Conservation (phyloP, 1,140 invertebrate species). For the Ceratosolen solmsi region DNA sequence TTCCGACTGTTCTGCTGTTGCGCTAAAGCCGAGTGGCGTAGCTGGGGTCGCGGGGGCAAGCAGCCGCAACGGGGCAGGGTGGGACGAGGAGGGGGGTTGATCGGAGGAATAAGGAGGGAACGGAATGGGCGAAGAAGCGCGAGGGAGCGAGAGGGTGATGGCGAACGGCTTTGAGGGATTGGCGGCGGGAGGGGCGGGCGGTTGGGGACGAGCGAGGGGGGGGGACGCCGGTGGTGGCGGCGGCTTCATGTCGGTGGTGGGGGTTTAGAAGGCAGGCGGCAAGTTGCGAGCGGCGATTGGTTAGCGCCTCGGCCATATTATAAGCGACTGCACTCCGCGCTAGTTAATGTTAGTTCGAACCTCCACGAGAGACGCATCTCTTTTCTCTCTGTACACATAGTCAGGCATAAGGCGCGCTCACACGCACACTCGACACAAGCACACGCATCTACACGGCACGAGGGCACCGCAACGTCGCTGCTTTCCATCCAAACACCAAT, state of each 20-base stretch:
- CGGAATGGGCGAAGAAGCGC: background rate
- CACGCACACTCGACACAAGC: background rate
- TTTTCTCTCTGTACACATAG: slow-evolving; percentile 38
- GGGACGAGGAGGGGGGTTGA: background rate
- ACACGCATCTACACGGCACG: background rate
- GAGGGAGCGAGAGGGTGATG: no score
- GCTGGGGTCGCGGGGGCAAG: background rate
- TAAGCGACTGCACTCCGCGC: slow-evolving; percentile 69
- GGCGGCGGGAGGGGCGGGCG: no score
- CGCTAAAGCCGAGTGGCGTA: background rate
- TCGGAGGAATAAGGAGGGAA: background rate
- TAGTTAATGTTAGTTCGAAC: slow-evolving; percentile 72
- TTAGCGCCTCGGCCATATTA: slow-evolving; percentile 71
- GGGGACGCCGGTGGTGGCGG: background rate
- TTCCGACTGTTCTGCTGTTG: background rate
- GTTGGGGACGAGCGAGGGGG: background rate
- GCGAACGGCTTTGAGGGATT: no score
- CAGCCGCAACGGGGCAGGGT: no score
- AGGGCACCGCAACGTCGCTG: background rate
- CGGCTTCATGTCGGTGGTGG: background rate
- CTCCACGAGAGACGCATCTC: slow-evolving; percentile 69
- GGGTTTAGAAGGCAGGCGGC: slow-evolving; percentile 60
- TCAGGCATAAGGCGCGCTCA: background rate
- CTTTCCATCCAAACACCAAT: background rate
- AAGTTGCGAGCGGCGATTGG: slow-evolving; percentile 65